Percentiles rank a stretch among this genome's conserved stretches.
These are phyloP conservation scores for Acrossocheilus fasciatus DNA, from an alignment of 2,797 vertebrate genomes.

Conservation along the genomic window DNA sequence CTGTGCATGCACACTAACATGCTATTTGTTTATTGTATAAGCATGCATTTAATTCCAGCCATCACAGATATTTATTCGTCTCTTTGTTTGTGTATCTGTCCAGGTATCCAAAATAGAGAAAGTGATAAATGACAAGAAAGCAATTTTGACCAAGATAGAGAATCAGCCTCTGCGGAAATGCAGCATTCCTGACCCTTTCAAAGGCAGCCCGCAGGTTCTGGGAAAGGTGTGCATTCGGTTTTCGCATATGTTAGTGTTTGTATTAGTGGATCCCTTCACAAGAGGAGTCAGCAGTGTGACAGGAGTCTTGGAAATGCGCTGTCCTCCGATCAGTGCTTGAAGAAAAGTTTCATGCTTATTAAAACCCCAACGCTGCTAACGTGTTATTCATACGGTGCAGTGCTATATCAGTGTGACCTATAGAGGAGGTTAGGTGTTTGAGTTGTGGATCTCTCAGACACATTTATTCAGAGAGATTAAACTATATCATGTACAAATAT, in stretches of 20 bases:
- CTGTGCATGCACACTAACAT: background rate
- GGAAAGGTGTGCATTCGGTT: conserved; percentile 82
- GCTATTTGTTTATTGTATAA: background rate
- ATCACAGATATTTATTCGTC: background rate
- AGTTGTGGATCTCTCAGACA: too few relatives aligned
- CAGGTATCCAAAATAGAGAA: conserved; percentile 78
- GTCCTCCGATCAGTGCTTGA: too few relatives aligned
- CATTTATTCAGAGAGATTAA: too few relatives aligned
- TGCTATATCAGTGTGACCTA: too few relatives aligned
- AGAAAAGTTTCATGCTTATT: background rate
- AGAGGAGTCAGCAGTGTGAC: background rate
- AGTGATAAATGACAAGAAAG: conserved; percentile 72
- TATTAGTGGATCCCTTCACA: background rate
- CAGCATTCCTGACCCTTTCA: conserved; percentile 76
- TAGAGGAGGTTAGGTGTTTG: too few relatives aligned
- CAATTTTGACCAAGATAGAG: conserved; percentile 71
- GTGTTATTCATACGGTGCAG: background rate
- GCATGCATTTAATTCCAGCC: background rate
- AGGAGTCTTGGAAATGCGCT: background rate
- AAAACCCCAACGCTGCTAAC: background rate
- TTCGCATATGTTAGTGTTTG: background rate
- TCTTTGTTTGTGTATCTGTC: conserved; percentile 52
- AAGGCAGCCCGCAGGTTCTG: conserved; percentile 81
- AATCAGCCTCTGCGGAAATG: conserved; percentile 79
- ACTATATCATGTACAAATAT: too few relatives aligned